Base-by-base conservation (phyloP, 30 jellyfish, hydroid and myxozoan species). In the Nemopilema nomurai region DNA sequence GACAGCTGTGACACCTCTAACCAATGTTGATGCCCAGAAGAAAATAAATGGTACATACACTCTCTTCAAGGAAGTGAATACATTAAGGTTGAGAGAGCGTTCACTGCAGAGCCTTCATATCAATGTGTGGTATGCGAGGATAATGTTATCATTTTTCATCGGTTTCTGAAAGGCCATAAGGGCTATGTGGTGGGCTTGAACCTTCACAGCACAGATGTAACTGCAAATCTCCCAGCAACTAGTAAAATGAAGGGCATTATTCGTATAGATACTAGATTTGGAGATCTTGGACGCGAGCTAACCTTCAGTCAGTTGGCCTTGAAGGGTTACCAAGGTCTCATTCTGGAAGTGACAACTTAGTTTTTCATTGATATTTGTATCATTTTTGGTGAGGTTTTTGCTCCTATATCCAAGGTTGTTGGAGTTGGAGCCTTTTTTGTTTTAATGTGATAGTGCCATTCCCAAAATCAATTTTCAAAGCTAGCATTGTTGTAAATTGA, bases 171-270 rank as follows among this genome's bases (percentile, higher is more conserved):
- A 13, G 88, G 85, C 16, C 18, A 28, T 19, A 85, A 85, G 23
- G 73, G 94, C 83, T 85, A 28, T 57, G 51, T 85, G 1, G 62
- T 85, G 29, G 94, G 89, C 32, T 19, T 85, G 70, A 85, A 85
- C 84, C 63, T 74, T 21, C 89, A 89, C 19, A 13, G 18, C 31
- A 21, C 31, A 0, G 6, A 0, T 18, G 68, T 17, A 13, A 74
- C 77, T 1, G 84, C 68, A 41, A 76, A 49, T 23, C 20, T 29
- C 51, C 66, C 69, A 20, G 41, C 63, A 24, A 29, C 20, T 18
- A 21, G 52, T 21, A 25, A 22, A 1, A 62, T 33, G 53, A 85
- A 63, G 51, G 80, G 89, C 8, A 71, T 23, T 16, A 88, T 85
- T 51, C 77, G 62, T 24, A 13, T 76, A n/a, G 94, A 85, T 51